Evolutionary conservation across 2,888 invertebrate species (phyloP), one percentile per base, ranked within the genome.

Genomic region (Drosophila conformis): DNA sequence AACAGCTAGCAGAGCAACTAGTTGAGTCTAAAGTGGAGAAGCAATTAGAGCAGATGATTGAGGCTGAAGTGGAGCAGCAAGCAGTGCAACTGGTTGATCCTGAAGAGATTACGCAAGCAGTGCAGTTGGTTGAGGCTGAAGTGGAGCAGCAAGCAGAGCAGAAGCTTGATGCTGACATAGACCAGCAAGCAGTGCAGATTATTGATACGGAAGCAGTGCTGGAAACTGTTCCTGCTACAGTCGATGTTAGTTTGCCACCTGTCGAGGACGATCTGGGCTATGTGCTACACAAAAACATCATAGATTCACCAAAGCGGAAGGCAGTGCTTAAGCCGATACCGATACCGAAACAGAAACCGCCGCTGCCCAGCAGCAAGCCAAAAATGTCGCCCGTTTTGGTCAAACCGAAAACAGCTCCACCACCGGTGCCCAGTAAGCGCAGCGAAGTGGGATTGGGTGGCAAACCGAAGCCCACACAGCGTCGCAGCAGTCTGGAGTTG

Each of bases 241-340:
- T 40, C n/a, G 57, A 70, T 8, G 10, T 52, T 2, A 15, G 11
- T 6, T 27, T 29, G 33, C 38, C 73, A 1, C 11, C 63, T 4
- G 10, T 80, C 2, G 89, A 87, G 8, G 80, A 78, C 2, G 90
- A 90, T 18, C 77, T 91, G 4, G 72, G 90, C 11, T 91, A 91
- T 78, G 87, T 92, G 42, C 68, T 91, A 13, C 91, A 91, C 49
- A 91, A 91, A 27, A 86, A 91, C 64, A 91, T 91, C 4, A 88
- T 91, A 2, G 76, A 79, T 13, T n/a, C 68, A 6, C 64, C 72
- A 15, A 61, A 68, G 15, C n/a, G 49, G 15, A 36, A 59, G n/a
- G 35, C 73, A 49, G 69, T 25, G 4, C 46, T 8, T 8, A 46
- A 21, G 3, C 76, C 33, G 33, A 11, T 29, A n/a, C 29, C 65